These are phyloP conservation scores for Pipistrellus pygmaeus DNA, from an alignment of 2,797 vertebrate species.

Conservation along the genomic window DNA sequence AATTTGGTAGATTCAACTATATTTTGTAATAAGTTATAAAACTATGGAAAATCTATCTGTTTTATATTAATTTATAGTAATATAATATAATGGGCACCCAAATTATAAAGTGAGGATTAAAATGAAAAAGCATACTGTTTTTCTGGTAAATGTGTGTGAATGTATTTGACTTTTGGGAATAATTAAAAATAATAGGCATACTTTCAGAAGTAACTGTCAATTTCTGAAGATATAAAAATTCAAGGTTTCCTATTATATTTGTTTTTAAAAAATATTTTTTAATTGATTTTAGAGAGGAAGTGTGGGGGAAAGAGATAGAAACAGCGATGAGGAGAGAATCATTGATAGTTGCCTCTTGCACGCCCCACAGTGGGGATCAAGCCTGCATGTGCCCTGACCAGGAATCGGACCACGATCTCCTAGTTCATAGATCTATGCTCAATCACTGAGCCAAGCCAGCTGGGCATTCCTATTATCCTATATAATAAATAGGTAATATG, in stretches of 20 bases:
- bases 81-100: background rate
- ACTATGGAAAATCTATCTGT: background rate
- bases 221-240: background rate
- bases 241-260: background rate
- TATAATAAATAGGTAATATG: too few species aligned
- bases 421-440: too few species aligned
- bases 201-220: background rate
- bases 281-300: too few species aligned
- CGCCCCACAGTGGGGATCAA: too few species aligned
- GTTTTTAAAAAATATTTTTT: too few species aligned
- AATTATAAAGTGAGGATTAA: background rate
- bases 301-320: too few species aligned
- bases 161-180: background rate
- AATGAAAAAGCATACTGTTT: background rate
- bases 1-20: slow-evolving; percentile 36
- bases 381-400: too few species aligned
- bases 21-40: slow-evolving; percentile 45
- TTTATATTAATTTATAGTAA: slow-evolving; percentile 25
- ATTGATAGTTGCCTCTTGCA: too few species aligned
- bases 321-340: too few species aligned
- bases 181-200: background rate
- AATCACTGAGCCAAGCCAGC: too few species aligned
- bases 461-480: too few species aligned
- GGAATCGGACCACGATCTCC: too few species aligned
- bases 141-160: background rate